A percentile compares a stretch with the other conserved stretches of the same genome.
Evolutionary conservation across 2,888 invertebrate species (phyloP).

Genomic region (Chymomyza caudatula): DNA sequence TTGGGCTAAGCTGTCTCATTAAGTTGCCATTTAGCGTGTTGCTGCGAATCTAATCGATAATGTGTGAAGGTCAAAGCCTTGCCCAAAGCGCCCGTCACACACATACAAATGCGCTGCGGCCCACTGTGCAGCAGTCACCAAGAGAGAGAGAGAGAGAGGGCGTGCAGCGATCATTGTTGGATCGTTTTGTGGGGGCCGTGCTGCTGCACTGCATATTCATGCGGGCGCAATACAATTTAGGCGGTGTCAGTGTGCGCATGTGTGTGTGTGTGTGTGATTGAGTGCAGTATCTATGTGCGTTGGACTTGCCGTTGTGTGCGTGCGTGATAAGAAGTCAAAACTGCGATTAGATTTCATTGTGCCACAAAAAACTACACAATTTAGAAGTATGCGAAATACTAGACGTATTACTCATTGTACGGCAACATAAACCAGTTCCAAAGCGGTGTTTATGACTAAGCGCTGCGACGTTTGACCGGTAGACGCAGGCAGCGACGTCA

Average conservation of each 20-base stretch:
- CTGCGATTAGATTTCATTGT: conserved; percentile 58
- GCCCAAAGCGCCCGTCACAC: neutral
- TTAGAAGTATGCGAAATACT: conserved; percentile 31
- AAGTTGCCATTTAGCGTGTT: conserved; percentile 24
- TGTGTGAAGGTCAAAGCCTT: neutral
- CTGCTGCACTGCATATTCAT: conserved; percentile 19
- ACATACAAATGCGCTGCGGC: neutral
- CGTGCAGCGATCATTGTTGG: neutral
- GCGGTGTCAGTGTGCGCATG: conserved; percentile 22
- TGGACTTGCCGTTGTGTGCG: conserved; percentile 12
- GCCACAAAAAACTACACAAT: conserved; percentile 32
- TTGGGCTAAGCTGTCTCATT: neutral
- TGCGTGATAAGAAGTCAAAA: conserved; percentile 50
- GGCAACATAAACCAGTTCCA: conserved; percentile 42
- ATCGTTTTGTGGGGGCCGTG: neutral
- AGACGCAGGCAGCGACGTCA: conserved; percentile 1
- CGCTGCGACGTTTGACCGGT: conserved; percentile 18
- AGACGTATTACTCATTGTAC: conserved; percentile 43
- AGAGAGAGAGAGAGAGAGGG: neutral
- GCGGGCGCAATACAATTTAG: conserved; percentile 34
- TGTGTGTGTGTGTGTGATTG: conserved; percentile 17
- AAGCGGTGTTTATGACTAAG: conserved; percentile 42
- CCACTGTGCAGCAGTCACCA: conserved; percentile 30
- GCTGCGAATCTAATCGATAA: conserved; percentile 18
- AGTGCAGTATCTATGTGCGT: neutral